Conservation (phyloP, 2,797 vertebrate species). For the Alca torda region DNA sequence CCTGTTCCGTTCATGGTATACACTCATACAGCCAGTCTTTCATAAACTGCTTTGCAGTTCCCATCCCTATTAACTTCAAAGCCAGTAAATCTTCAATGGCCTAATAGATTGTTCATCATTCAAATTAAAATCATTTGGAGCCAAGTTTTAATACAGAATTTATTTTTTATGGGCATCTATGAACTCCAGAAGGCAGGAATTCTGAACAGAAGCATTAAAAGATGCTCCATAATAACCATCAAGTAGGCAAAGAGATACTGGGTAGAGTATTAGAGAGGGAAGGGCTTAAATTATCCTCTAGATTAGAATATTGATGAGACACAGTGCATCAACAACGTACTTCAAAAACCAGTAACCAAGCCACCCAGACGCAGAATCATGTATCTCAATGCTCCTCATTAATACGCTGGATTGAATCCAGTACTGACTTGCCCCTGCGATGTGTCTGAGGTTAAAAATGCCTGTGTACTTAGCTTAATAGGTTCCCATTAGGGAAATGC, state of each 20-base stretch:
- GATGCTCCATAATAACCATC: neutral
- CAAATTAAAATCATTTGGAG: neutral
- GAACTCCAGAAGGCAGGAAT: neutral
- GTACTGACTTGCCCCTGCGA: neutral
- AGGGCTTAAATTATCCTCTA: neutral
- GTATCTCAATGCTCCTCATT: neutral
- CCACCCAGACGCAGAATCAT: neutral
- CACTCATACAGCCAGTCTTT: neutral
- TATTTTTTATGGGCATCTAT: neutral
- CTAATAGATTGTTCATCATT: neutral
- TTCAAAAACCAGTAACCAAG: neutral
- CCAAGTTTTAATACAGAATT: neutral
- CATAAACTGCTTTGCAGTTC: neutral
- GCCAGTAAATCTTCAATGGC: neutral
- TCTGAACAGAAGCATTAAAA: neutral
- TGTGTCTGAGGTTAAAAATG: slow-evolving; percentile 37
- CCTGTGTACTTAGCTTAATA: slow-evolving; percentile 31
- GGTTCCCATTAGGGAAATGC: slow-evolving; percentile 46
- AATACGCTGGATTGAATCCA: neutral
- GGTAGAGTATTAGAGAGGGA: neutral
- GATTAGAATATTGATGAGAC: neutral
- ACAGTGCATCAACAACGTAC: neutral
- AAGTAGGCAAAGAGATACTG: neutral
- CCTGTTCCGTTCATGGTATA: neutral
- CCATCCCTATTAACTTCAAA: neutral